A percentile compares a stretch with the other conserved stretches of the same genome.
These are phyloP conservation scores for Stomatorhinus walkeri DNA, from an alignment of 2,797 vertebrate species.

Conservation along the genomic window DNA sequence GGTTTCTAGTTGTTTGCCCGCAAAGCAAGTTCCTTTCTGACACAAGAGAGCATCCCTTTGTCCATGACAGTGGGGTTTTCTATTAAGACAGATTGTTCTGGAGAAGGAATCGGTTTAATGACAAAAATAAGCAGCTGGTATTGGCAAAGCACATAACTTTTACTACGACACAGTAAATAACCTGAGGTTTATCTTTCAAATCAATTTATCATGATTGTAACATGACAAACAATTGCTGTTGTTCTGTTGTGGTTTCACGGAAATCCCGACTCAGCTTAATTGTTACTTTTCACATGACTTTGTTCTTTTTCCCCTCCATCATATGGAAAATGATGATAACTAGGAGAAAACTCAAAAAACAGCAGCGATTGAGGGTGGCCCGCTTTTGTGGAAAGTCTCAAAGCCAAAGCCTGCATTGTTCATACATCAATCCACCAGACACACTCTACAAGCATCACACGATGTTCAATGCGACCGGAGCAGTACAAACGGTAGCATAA, in stretches of 20 bases:
- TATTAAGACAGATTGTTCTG: background rate
- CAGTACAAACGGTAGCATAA: background rate
- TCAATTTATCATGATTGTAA: background rate
- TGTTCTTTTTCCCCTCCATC: background rate
- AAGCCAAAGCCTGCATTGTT: background rate
- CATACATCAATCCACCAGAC: background rate
- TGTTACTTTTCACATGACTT: background rate
- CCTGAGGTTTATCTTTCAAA: background rate
- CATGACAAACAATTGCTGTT: background rate
- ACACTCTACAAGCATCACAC: background rate
- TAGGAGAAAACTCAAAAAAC: background rate
- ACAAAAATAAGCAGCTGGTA: background rate
- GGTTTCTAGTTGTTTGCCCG: background rate
- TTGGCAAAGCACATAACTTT: background rate
- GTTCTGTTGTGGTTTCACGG: conserved; percentile 9
- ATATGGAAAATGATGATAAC: background rate
- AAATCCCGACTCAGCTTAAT: conserved; percentile 7
- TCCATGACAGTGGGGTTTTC: background rate
- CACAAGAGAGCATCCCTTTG: background rate
- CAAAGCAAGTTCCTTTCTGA: background rate
- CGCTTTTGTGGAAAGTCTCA: background rate
- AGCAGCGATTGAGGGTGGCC: background rate
- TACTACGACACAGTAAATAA: background rate
- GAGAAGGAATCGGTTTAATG: background rate
- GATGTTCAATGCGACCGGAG: background rate